A percentile compares a stretch with the other conserved stretches of the same genome.
Conservation (phyloP, 2,888 invertebrate species). For the Apodemia mormo region DNA sequence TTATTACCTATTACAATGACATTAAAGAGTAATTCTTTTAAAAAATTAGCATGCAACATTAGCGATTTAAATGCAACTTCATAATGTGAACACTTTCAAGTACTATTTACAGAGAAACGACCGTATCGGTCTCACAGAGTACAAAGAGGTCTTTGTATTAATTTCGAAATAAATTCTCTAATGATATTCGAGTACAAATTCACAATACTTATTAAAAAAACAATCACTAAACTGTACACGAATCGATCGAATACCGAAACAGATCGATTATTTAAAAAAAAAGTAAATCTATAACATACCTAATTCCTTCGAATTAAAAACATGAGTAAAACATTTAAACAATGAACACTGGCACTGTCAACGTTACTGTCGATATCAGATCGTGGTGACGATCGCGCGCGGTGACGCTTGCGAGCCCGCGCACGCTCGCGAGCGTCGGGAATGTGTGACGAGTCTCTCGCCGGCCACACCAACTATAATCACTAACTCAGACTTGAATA, state of each 20-base stretch:
- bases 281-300: slow-evolving; percentile 58
- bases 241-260: slow-evolving; percentile 50
- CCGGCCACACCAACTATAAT: slow-evolving; percentile 46
- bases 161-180: slow-evolving; percentile 64
- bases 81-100: slow-evolving; percentile 77
- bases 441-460: slow-evolving; percentile 45
- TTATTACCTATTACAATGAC: slow-evolving; percentile 21
- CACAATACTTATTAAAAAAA: slow-evolving; percentile 64
- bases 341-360: slow-evolving; percentile 64
- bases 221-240: slow-evolving; percentile 63
- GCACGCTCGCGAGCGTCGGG: slow-evolving; percentile 37
- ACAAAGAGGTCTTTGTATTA: slow-evolving; percentile 50
- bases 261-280: slow-evolving; percentile 53
- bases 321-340: slow-evolving; percentile 64
- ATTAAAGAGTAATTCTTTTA: slow-evolving; percentile 22
- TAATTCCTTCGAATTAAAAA: slow-evolving; percentile 59
- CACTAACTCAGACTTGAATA: slow-evolving; percentile 61
- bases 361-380: slow-evolving; percentile 31
- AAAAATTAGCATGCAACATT: slow-evolving; percentile 64
- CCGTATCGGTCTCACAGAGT: slow-evolving; percentile 52
- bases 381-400: slow-evolving; percentile 27
- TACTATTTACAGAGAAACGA: slow-evolving; percentile 69
- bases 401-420: slow-evolving; percentile 24
- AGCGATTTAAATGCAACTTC: slow-evolving; percentile 78
- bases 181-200: slow-evolving; percentile 79